Evolutionary conservation across 37 sponge, comb jelly and placozoan species (phyloP).

Genomic region (Tethya wilhelma): DNA sequence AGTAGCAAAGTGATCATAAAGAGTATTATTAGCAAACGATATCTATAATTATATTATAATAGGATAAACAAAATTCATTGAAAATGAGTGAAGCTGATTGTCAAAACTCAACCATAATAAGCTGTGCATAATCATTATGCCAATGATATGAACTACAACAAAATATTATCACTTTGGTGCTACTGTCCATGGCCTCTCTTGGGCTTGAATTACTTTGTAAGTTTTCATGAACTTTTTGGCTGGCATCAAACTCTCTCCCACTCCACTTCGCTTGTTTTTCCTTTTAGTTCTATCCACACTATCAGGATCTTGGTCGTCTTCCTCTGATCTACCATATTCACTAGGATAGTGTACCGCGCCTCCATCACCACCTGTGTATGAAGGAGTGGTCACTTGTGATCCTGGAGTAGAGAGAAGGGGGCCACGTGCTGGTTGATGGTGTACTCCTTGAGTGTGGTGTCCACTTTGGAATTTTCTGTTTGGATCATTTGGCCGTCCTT

Average conservation of each 20-base stretch:
- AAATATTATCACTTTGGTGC: too few relatives aligned
- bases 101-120: too few relatives aligned
- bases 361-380: background rate
- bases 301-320: background rate
- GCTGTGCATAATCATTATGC: too few relatives aligned
- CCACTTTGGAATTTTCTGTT: background rate
- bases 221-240: constrained; percentile 60
- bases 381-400: background rate
- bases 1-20: background rate
- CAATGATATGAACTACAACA: too few relatives aligned
- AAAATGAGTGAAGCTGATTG: too few relatives aligned
- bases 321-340: background rate
- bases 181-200: constrained; percentile 60
- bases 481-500: too few relatives aligned
- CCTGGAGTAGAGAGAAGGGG: background rate
- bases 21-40: background rate
- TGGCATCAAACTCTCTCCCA: constrained; percentile 32
- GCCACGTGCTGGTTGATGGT: background rate
- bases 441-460: background rate
- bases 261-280: constrained; percentile 47
- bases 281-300: background rate
- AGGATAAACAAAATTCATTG: background rate
- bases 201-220: constrained; percentile 23
- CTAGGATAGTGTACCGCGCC: background rate
- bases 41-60: background rate